Evolutionary conservation across 1,140 invertebrate genomes (phyloP), one percentile per base, ranked within the genome.

Genomic region (Aleiodes sp.): DNA sequence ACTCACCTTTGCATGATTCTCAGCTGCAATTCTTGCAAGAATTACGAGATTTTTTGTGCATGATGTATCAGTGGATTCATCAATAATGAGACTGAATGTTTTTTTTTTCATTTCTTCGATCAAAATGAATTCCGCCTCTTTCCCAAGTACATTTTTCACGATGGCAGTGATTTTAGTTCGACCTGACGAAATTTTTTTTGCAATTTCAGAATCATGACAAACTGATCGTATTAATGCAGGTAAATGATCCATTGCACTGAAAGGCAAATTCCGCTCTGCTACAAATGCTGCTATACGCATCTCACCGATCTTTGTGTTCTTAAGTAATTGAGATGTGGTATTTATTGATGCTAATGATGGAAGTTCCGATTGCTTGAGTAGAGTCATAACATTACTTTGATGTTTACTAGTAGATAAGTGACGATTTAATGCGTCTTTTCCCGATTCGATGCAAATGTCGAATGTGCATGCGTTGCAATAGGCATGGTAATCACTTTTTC

Each of bases 11-110:
- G 41, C 52, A 24, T 8, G 28, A 31, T 19, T 19, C 31, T 67
- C 31, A 14, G 29, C 70, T 28, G 37, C 31, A 70, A 68, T 73
- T 60, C 80, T 76, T 16, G 72, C 74, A 39, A 81, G 72, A 31
- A 83, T 29, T 21, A 70, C 75, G 33, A 84, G 76, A 74, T 78
- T 67, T 74, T 84, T 84, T n/a, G 28, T 66, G 4, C 46, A 69
- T 14, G 61, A 65, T 24, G 68, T 61, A 71, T 85, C 83, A n/a
- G 80, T 84, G 4, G 77, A 80, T 72, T 84, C 83, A 67, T 85
- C 81, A 57, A 83, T 74, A 31, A 84, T 80, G 64, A 84, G 67
- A 14, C 78, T 80, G 78, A 86, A 84, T 66, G 77, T 76, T 14
- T 72, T 73, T 31, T 61, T 69, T 71, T 73, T 52, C 16, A 83